Conservation (phyloP, 1,140 invertebrate species). For the Leptopilina clavipes region DNA sequence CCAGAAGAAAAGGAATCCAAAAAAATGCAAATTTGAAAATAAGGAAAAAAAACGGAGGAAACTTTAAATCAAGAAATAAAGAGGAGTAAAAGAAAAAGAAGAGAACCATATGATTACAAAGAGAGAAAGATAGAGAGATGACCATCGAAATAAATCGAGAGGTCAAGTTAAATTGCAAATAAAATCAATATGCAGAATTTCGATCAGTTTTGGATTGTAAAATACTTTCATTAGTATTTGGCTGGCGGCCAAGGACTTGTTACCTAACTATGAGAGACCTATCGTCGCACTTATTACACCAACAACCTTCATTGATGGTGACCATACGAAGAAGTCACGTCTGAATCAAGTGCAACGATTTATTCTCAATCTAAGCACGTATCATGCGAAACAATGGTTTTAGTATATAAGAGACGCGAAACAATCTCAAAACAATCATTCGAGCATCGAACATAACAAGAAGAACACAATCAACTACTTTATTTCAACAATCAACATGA, state of each 20-base stretch:
- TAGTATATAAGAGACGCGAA: conserved; percentile 60
- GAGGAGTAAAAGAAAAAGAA: no score
- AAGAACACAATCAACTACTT: conserved; percentile 43
- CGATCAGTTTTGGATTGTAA: conserved; percentile 43
- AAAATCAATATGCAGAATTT: conserved; percentile 21
- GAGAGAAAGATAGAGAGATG: not conserved
- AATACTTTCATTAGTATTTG: conserved; percentile 58
- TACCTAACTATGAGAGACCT: conserved; percentile 50
- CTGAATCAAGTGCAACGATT: conserved; percentile 3
- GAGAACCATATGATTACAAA: no score
- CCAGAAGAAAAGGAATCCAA: not conserved
- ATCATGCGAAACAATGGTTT: conserved; percentile 46
- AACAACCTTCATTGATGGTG: conserved; percentile 37
- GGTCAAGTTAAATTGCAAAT: conserved; percentile 4
- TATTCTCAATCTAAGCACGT: conserved; percentile 46
- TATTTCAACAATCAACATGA: conserved; percentile 66
- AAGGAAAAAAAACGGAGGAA: no score
- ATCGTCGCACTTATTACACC: conserved; percentile 18
- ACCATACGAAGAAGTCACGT: conserved; percentile 33
- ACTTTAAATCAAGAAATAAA: no score
- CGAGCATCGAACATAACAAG: conserved; percentile 53
- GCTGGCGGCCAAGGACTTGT: conserved; percentile 63
- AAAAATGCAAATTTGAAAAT: not conserved
- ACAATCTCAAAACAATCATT: conserved; percentile 59
- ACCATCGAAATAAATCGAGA: not conserved